Base-by-base conservation (phyloP, 2,113 vertebrate genomes). In the Dascyllus trimaculatus region DNA sequence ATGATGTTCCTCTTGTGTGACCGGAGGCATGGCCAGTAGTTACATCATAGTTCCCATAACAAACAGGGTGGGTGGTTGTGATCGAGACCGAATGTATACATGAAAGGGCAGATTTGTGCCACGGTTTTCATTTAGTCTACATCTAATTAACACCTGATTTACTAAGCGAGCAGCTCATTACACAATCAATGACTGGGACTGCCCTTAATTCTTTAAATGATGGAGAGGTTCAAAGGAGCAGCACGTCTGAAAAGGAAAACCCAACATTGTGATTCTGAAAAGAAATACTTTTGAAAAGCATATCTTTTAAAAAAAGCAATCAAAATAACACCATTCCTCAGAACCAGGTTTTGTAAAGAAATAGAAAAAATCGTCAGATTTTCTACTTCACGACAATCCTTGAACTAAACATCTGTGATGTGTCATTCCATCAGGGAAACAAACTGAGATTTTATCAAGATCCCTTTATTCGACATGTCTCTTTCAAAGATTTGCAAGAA, bases 81-180 rank as follows among this genome's bases (percentile, higher is more conserved):
- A n/a, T 10, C 32, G 67, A 24, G 58, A 24, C 15, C 48, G 67
- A 57, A 78, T 62, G 57, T 26, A 62, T 72, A 75, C 21, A 43
- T 61, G 19, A 68, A 71, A 60, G 11, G 35, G 61, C 32, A 73
- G 48, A 74, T 61, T 40, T 65, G 51, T 5, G 1, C 21, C 29
- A 32, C 11, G 2, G 32, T 26, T 74, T 78, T 83, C n/a, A 80
- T 68, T 70, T 24, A 73, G 68, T 69, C 70, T 75, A 58, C 32
- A 62, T 38, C 21, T 70, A 82, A 80, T 86, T 72, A 80, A 26
- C 59, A 46, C 26, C 54, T 61, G 49, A 78, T 82, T 84, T 60
- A 70, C 59, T 6, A 46, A 75, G 35, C 38, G 22, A 78, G 43
- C 73, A 46, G 52, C 75, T 80, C 58, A 77, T 78, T 56, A 66